Percentiles rank a stretch among this genome's conserved stretches.
Conservation (phyloP, 2,113 vertebrate genomes). For the Mirza zaza region DNA sequence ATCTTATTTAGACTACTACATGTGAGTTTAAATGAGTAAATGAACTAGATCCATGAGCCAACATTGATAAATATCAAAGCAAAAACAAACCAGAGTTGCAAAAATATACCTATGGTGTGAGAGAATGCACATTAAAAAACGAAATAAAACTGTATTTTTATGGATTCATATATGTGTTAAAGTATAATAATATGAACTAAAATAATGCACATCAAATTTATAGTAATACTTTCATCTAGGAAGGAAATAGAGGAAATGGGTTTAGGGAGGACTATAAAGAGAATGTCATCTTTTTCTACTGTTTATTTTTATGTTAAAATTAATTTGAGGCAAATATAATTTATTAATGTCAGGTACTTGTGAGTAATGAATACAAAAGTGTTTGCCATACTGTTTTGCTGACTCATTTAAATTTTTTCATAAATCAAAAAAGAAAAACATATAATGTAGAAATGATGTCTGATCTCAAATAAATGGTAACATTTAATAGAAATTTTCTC, state of each 20-base stretch:
- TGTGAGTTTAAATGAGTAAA: neutral
- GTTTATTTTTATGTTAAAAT: neutral
- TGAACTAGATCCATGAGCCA: neutral
- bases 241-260: neutral
- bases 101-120: neutral
- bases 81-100: neutral
- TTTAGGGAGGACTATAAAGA: neutral
- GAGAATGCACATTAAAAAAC: neutral
- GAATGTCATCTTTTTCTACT: neutral
- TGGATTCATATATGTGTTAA: neutral
- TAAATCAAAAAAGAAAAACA: neutral
- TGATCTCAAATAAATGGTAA: neutral
- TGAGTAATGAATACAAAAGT: neutral
- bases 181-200: neutral
- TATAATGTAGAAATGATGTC: neutral
- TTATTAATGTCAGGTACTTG: neutral
- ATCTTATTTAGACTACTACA: neutral
- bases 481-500: neutral
- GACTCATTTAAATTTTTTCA: neutral
- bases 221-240: neutral
- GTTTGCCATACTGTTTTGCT: neutral
- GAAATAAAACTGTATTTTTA: neutral
- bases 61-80: neutral
- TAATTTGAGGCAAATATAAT: neutral
- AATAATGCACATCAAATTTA: neutral